Percentiles rank a stretch among this genome's conserved stretches.
phyloP scores from a whole-genome alignment of 2,113 vertebrate species.

The Corythoichthys intestinalis region DNA sequence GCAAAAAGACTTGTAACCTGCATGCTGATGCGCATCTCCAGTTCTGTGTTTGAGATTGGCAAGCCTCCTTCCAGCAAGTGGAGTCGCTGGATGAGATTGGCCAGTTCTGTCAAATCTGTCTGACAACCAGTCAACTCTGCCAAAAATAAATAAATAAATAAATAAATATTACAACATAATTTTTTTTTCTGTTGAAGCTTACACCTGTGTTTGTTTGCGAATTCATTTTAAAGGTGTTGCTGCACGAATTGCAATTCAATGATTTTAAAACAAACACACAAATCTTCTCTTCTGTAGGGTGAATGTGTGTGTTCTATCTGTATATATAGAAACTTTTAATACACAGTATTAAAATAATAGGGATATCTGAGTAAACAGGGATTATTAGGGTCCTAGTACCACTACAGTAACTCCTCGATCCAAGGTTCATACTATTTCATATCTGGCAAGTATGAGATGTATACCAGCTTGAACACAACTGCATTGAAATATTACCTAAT shows the following conservation, averaged over 20 bases:
- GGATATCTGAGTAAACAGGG: too few species aligned
- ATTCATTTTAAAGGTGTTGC: background rate
- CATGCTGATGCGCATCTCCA: slow-evolving; percentile 72
- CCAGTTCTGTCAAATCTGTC: slow-evolving; percentile 80
- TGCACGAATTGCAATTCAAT: background rate
- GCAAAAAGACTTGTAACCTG: slow-evolving; percentile 50
- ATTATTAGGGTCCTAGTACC: too few species aligned
- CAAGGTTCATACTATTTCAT: too few species aligned
- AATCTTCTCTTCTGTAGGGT: too few species aligned
- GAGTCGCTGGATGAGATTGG: slow-evolving; percentile 80
- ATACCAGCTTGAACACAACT: too few species aligned
- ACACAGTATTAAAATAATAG: too few species aligned
- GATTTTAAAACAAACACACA: too few species aligned
- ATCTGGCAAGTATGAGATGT: too few species aligned
- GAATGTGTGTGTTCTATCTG: too few species aligned
- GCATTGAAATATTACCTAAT: too few species aligned
- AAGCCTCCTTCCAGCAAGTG: slow-evolving; percentile 79
- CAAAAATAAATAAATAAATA: background rate
- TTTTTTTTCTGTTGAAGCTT: background rate
- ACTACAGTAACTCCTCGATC: too few species aligned
- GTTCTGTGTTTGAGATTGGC: slow-evolving; percentile 75
- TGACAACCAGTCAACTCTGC: slow-evolving; percentile 82
- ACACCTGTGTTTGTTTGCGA: background rate
- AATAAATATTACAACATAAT: background rate
- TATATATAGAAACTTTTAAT: too few species aligned